A percentile compares a stretch with the other conserved stretches of the same genome.
These are phyloP conservation scores for Osmoderma eremita DNA, from an alignment of 2,888 invertebrate genomes.

Conservation along the genomic window DNA sequence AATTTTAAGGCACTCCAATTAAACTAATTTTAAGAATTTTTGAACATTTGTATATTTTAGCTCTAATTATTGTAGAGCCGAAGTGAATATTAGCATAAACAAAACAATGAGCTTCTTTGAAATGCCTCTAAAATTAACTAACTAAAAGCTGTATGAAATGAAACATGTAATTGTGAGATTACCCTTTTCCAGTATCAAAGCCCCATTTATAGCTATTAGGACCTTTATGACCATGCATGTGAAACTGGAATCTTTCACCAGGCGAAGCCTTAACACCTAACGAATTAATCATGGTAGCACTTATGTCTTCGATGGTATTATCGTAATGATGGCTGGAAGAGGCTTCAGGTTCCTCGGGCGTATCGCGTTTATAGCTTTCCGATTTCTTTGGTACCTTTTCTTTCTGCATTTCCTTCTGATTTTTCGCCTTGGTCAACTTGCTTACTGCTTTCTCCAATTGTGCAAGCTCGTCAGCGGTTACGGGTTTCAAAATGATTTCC, in stretches of 20 bases:
- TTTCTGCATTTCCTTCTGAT: conserved; percentile 65
- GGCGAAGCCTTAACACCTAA: conserved; percentile 51
- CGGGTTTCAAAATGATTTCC: conserved; percentile 63
- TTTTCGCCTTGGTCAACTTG: conserved; percentile 66
- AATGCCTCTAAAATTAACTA: too few species aligned
- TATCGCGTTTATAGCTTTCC: neutral
- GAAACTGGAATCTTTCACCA: conserved; percentile 74
- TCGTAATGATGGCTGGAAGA: conserved; percentile 44
- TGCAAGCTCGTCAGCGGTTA: conserved; percentile 60
- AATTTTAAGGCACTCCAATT: too few species aligned
- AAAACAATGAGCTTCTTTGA: too few species aligned
- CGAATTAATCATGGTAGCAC: conserved; percentile 53
- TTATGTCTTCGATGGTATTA: conserved; percentile 49
- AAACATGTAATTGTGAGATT: conserved; percentile 53
- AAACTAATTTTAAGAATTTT: too few species aligned
- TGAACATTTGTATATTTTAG: too few species aligned
- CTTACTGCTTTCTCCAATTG: conserved; percentile 59
- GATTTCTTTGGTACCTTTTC: conserved; percentile 54
- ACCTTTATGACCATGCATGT: conserved; percentile 84
- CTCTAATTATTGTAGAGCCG: too few species aligned
- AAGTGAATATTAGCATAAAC: too few species aligned
- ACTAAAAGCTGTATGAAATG: conserved; percentile 9
- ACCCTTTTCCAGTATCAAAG: conserved; percentile 87
- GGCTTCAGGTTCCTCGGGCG: conserved; percentile 28
- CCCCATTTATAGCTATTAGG: conserved; percentile 87